Evolutionary conservation across 1,140 invertebrate species (phyloP), one percentile per base, ranked within the genome.

Genomic region (Paracyclopina nana): DNA sequence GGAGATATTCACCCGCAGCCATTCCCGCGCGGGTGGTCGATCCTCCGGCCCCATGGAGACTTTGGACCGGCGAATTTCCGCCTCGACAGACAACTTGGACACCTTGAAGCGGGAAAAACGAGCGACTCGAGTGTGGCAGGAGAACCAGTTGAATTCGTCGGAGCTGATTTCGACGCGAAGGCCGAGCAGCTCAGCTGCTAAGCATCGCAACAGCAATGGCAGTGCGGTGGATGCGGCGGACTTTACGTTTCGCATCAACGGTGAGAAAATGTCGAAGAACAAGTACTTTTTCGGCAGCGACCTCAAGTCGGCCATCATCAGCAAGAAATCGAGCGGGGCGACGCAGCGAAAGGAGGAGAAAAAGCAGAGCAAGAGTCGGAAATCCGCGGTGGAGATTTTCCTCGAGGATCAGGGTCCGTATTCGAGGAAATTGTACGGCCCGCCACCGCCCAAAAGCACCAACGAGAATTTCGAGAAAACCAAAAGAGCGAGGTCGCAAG

Each of bases 341-440:
- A 6, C 14, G 8, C 40, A 42, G 40, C 14, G 14, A 42, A 42
- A 14, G 24, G 24, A 14, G n/a, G 45, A 2, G 45, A 31, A 22
- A 48, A 28, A 22, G 29, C 11, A n/a, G 41, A 28, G 34, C 2
- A 41, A 50, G 26, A 11, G 38, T 3, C 18, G 38, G 18, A 52
- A 52, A 45, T 24, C 49, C 29, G 30, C 49, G 4, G 11, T 52
- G 16, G 50, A 52, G 22, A 52, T 44, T n/a, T 52, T 52, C 40
- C 27, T 52, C 14, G 46, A 49, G 28, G 50, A 52, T 28, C 38
- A 52, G 16, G 50, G 50, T 6, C 50, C 50, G 12, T 52, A 52
- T 24, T 52, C 50, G n/a, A 42, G 50, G 5, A 52, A 22, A n/a
- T 27, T 52, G 11, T 52, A 49, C 34, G 40, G 31, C 8, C 40